Evolutionary conservation across 2,888 invertebrate genomes (phyloP), one percentile per base, ranked within the genome.

Genomic region (Bellardia bayeri): DNA sequence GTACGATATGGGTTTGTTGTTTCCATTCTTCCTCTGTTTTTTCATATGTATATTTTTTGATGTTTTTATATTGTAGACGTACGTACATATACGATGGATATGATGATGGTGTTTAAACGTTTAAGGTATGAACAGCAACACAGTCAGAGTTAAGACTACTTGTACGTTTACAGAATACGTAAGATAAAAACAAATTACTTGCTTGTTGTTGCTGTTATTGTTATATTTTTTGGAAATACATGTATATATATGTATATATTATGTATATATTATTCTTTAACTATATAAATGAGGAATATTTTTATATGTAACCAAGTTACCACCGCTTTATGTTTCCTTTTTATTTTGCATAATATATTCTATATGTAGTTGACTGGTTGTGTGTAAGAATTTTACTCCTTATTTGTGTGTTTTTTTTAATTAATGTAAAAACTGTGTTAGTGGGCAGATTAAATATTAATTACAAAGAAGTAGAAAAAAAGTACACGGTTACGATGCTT

Each of bases 371-470:
- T 63, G 5, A 33, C 33, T 30, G 30, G 13, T 54, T 56, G 58
- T 51, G 56, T 68, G 68, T 23, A 63, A 45, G 68, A 69, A 51
- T 63, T 84, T 81, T 64, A 30, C 30, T 33, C 42, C 56, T 56
- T 42, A 23, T 37, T 37, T 51, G 13, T 58, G 23, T 74, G n/a
- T 33, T 68, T 49, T 64, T 58, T 66, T 74, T 85, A 16, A 76
- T 85, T 85, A 85, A 81, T 85, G 74, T 63, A n/a, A 63, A 85
- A 85, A 85, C 80, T 81, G 80, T 85, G 85, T 85, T 85, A 81
- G 69, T 85, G 80, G 80, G 80, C 75, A 85, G 80, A 85, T 85
- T 85, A 85, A 81, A 85, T 85, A 85, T 85, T 85, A 81, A 85
- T 85, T 85, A 85, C 63, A 85, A 85, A 75, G 45, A 49, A 45